These are phyloP conservation scores for Mormyrus iriodes DNA, from an alignment of 2,113 vertebrate genomes.

Conservation along the genomic window DNA sequence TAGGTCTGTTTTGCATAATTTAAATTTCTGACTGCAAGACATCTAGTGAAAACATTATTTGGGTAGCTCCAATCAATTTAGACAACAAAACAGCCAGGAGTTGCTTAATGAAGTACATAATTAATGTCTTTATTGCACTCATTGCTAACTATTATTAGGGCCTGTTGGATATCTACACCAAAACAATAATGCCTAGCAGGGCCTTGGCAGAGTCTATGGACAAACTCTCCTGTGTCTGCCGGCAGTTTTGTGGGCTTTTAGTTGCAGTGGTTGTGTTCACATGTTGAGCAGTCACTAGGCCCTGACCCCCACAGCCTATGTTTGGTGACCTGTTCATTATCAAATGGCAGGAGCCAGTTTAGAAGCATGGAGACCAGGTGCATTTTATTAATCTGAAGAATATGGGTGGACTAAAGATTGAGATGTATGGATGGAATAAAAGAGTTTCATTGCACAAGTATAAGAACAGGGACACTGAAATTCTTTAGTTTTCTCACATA, in stretches of 20 bases:
- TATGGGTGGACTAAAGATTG: background rate
- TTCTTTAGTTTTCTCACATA: background rate
- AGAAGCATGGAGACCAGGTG: background rate
- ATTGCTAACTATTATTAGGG: background rate
- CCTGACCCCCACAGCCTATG: background rate
- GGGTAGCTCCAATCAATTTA: slow-evolving; percentile 12
- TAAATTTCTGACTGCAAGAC: background rate
- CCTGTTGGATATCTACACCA: background rate
- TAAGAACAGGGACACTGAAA: background rate
- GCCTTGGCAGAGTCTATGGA: background rate
- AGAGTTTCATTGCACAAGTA: background rate
- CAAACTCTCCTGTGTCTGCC: background rate
- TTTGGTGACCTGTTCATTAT: background rate
- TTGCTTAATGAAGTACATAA: background rate
- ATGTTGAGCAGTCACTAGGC: background rate
- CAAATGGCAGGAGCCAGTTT: background rate
- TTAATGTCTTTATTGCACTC: background rate
- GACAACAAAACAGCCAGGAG: background rate
- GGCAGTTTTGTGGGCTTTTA: background rate
- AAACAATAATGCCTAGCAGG: background rate
- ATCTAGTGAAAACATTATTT: background rate
- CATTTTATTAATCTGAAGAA: background rate
- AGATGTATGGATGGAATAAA: background rate
- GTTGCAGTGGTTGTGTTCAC: background rate
- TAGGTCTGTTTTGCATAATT: background rate